Percentiles rank a stretch among this genome's conserved stretches.
Conservation (phyloP, 2,113 vertebrate genomes). For the Brachyhypopomus occidentalis region DNA sequence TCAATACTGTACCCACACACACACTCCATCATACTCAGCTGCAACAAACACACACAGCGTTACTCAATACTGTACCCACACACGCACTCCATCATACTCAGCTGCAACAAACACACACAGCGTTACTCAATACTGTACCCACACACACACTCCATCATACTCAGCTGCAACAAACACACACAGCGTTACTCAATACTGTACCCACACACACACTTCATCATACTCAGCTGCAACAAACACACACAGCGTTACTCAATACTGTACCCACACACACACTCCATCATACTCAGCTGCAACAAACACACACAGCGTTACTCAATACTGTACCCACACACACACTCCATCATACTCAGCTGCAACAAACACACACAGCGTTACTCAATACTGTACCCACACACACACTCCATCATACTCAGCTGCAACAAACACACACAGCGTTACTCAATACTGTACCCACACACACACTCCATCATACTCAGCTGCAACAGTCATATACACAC, state of each 20-base stretch:
- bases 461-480: neutral
- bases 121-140: no score
- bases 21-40: slow-evolving; percentile 72
- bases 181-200: no score
- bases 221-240: no score
- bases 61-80: slow-evolving; percentile 8
- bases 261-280: neutral
- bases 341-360: no score
- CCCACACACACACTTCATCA: no score
- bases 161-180: neutral
- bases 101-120: neutral
- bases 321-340: neutral
- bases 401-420: neutral
- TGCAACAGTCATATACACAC: no score
- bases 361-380: no score
- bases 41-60: slow-evolving; percentile 43
- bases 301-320: no score
- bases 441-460: neutral
- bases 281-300: no score
- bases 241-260: no score
- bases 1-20: slow-evolving; percentile 6
- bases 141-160: no score
- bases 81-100: slow-evolving; percentile 17
- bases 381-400: neutral
- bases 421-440: no score